phyloP scores from a whole-genome alignment of 2,888 invertebrate species.

The Nycteola revayana region DNA sequence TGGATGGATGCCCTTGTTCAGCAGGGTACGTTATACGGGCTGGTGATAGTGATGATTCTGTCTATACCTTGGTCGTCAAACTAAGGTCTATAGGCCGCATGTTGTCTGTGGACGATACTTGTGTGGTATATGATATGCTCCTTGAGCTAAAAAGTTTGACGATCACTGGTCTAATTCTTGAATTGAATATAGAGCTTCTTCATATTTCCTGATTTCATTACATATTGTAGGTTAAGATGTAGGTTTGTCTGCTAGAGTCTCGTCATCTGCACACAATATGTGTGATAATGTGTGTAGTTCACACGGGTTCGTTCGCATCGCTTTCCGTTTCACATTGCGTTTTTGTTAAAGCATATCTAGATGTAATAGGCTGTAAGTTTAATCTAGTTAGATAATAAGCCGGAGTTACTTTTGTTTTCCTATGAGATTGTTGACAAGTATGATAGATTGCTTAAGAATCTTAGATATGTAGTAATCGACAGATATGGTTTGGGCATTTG shows the following conservation, averaged over 20 bases:
- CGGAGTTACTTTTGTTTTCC: conserved; percentile 19
- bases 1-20: too few relatives aligned
- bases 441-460: conserved; percentile 31
- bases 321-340: conserved; percentile 61
- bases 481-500: neutral
- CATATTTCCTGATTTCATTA: too few relatives aligned
- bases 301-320: conserved; percentile 64
- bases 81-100: too few relatives aligned
- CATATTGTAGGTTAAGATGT: conserved; percentile 9
- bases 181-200: too few relatives aligned
- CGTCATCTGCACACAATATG: conserved; percentile 55
- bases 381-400: conserved; percentile 39
- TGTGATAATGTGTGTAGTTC: conserved; percentile 55
- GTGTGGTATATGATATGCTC: too few relatives aligned
- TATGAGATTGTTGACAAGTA: conserved; percentile 24
- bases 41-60: too few relatives aligned
- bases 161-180: too few relatives aligned
- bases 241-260: conserved; percentile 23
- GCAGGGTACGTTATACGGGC: too few relatives aligned
- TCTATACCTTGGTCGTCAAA: too few relatives aligned
- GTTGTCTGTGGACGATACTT: too few relatives aligned
- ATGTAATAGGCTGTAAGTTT: conserved; percentile 19
- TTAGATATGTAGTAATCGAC: conserved; percentile 27
- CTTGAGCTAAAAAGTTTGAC: too few relatives aligned
- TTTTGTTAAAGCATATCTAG: conserved; percentile 20